Evolutionary conservation across 2,888 invertebrate species (phyloP), one percentile per base, ranked within the genome.

Genomic region (Drosophila histrio): DNA sequence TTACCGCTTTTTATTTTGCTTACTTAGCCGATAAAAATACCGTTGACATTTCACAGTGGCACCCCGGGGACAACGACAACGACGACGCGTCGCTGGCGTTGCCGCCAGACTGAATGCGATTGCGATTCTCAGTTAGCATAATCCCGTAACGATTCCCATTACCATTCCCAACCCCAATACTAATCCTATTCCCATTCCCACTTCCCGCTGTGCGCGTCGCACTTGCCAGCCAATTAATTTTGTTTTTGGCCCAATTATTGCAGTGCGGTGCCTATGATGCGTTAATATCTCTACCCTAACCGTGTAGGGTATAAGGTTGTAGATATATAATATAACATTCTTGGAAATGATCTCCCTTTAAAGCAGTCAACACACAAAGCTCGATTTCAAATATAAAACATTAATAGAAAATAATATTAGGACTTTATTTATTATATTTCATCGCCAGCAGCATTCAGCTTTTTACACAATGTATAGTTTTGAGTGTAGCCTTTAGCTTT

Each of bases 211-310:
- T 65, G 75, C 19, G 34, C 67, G 59, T 76, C 79, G 82, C 76
- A 73, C 71, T 87, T 87, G 87, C 46, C 67, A 78, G 76, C 73
- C 79, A 85, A 87, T 83, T 82, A 85, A 84, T 82, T 74, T 62
- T 54, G 60, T 53, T 79, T 80, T 71, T 76, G 63, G 68, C 71
- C 76, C 72, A 87, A 85, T 85, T 81, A 85, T 76, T 59, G 57
- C 36, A 43, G 38, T 63, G 77, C 76, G 56, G 44, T 81, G 62
- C 50, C 52, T 50, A 46, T 64, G 82, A 78, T 81, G 85, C 86
- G 82, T 73, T 75, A 22, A 65, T 61, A 68, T 63, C 17, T 9
- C 61, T 72, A 64, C 80, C 58, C 72, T 74, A 50, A 39, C 15
- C 21, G 7, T 24, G 7, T 24, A 54, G 32, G 43, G 54, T 9